Base-by-base conservation (phyloP, 2,888 invertebrate genomes). In the Palloptera scutellata region DNA sequence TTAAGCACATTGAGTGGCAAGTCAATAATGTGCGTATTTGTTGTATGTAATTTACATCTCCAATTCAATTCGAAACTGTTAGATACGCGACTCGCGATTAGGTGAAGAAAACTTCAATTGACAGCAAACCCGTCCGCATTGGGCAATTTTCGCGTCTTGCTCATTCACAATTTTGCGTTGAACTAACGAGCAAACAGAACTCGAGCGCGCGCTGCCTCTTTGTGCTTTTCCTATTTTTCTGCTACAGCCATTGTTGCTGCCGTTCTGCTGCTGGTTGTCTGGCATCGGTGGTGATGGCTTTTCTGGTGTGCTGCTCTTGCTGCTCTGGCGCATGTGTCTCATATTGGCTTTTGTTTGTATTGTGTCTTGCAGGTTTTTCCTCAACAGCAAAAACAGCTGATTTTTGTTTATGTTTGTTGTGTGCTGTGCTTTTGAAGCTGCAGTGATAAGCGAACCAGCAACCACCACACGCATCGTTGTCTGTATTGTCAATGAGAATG, bases 341-440 rank as follows among this genome's bases (percentile, higher is more conserved):
- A n/a, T 41, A 20, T 19, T 30, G 43, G 51, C 20, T 45, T 40
- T 54, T 58, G 17, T 58, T 13, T 61, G 40, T 43, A n/a, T 51
- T 12, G 43, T n/a, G 10, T 57, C 45, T 59, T 19, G 61, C 66
- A n/a, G 19, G 11, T 60, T n/a, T 54, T 54, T n/a, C 52, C 53
- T 42, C 43, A 45, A 30, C 15, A 30, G 19, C 43, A 30, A 48
- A 43, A 77, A 76, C 80, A 78, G 79, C 80, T 80, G 78, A 74
- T 77, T 62, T 79, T 80, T 79, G 78, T 79, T 80, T 79, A 77
- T 78, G 76, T 79, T 77, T 76, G 76, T 77, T 76, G 76, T 53
- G 40, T 63, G 73, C 75, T 73, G 30, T 30, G 48, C 48, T 48
- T 13, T 15, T 48, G n/a, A 15, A 8, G 15, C 10, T 64, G 75